Base-by-base conservation (phyloP, 2,888 invertebrate species). In the Lamellibrachia columna region DNA sequence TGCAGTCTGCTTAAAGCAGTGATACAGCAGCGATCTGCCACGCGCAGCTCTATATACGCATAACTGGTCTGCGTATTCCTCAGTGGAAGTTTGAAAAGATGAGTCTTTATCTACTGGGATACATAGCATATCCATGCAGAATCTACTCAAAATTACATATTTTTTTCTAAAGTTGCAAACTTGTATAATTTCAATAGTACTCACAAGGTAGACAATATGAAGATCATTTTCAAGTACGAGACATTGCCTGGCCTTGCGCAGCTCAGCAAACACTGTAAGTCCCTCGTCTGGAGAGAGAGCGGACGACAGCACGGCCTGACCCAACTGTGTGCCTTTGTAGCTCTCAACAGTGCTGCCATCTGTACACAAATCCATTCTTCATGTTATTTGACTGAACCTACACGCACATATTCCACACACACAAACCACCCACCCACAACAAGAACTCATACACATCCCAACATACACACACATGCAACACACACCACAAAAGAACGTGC, bases 281-380 rank as follows among this genome's bases (percentile, higher is more conserved):
- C 98, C 99, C 96, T 99, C 99, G 96, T 98, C 98, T 0, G 99
- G 99, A n/a, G 98, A 98, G 96, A 99, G 97, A 0, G 99, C 98
- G 0, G 99, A 98, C 52, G 98, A 97, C 52, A 99, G 97, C 96
- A 99, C 98, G 40, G 99, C 99, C 96, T 98, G 98, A 0, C 99
- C 99, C 92, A 99, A 97, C 94, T 98, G 98, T 4, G 99, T 99
- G 6, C 99, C 95, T 11, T 75, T 53, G 92, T 93, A 94, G 28
- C 52, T 55, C 90, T 93, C 93, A 11, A 7, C 93, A 15, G 90
- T 92, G 90, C 40, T 91, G 7, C 93, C 93, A 93, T 94, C 95
- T 94, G 93, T n/a, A 92, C 93, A 52, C 15, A n/a, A 7, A 90
- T 4, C 11, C 90, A 15, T 22, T 22, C 11, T 8, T 90, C 52